Base-by-base conservation (phyloP, 2,888 invertebrate genomes). In the Epistrophe eligans region DNA sequence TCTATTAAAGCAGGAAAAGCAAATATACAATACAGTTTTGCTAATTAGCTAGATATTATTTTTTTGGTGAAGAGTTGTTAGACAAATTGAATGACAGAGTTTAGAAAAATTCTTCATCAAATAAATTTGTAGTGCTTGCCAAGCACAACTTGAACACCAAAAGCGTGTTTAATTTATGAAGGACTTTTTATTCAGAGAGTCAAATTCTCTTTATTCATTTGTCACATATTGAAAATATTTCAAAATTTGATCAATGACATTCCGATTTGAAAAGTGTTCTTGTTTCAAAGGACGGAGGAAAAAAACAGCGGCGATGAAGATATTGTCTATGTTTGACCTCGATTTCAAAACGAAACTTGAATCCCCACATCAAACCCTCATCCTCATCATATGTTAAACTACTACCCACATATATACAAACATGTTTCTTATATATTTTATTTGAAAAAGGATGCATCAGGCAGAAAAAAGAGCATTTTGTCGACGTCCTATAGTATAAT, bases 291-390 rank as follows among this genome's bases (percentile, higher is more conserved):
- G 2, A 17, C 28, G 11, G 19, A 50, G 3, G 0, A 2, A 66
- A 76, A 77, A 77, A 77, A 17, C 17, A 67, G 72, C 66, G 15
- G 17, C 55, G 77, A 84, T 84, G 84, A 84, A 84, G 84, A n/a
- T 84, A 81, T 84, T 84, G 81, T 84, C 67, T 48, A 55, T 45
- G 19, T 32, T 6, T 72, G 81, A 77, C 84, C 76, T 72, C 81
- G 48, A 81, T 77, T 81, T 76, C 55, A 50, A 66, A 84, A 66
- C 71, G 58, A 60, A 80, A 80, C 71, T 71, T 74, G 28, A 13
- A 13, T 7, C 15, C 4, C 52, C 55, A 15, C 50, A 71, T 24
- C 57, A 38, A 0, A 19, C 3, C 9, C 48, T 17, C 17, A 10
- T 11, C 5, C 10, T 9, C 11, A 11, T 50, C n/a, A 10, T 19